phyloP scores from a whole-genome alignment of 2,888 invertebrate genomes.

The Microdon myrmicae region DNA sequence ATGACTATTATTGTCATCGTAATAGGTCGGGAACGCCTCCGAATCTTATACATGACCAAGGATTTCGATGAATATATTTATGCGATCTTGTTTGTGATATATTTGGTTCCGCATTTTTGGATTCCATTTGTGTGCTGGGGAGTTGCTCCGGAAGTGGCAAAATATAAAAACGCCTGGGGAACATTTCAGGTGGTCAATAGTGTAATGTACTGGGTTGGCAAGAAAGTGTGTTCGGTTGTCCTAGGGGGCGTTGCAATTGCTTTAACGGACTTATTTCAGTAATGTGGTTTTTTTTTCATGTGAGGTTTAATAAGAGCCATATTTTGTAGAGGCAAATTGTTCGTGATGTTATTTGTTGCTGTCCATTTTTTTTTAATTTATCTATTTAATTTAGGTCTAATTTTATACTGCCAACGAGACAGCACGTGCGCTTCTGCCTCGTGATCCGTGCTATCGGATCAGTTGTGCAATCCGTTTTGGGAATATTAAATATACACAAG shows the following conservation, averaged over 20 bases:
- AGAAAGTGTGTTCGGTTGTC: not conserved
- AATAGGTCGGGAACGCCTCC: conserved; percentile 73
- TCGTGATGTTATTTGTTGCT: too few species aligned
- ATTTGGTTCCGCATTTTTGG: conserved; percentile 77
- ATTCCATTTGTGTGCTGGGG: conserved; percentile 77
- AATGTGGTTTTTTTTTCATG: too few species aligned
- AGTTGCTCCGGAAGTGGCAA: conserved; percentile 75
- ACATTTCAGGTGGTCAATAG: conserved; percentile 71
- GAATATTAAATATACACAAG: too few species aligned
- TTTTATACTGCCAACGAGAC: too few species aligned
- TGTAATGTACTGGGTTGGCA: not conserved
- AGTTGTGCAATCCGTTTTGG: too few species aligned
- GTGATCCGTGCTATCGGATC: too few species aligned
- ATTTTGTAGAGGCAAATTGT: not conserved
- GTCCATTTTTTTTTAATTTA: too few species aligned
- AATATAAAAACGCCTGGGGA: conserved; percentile 77
- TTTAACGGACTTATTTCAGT: too few species aligned
- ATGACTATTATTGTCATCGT: conserved; percentile 71
- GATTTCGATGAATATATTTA: conserved; percentile 79
- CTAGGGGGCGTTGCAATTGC: not conserved
- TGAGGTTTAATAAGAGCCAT: too few species aligned
- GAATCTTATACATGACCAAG: conserved; percentile 71
- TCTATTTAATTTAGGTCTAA: too few species aligned
- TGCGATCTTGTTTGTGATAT: conserved; percentile 74
- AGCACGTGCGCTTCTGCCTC: too few species aligned